Evolutionary conservation across 2,888 invertebrate species (phyloP), one percentile per base, ranked within the genome.

Genomic region (Tenthredo notha): DNA sequence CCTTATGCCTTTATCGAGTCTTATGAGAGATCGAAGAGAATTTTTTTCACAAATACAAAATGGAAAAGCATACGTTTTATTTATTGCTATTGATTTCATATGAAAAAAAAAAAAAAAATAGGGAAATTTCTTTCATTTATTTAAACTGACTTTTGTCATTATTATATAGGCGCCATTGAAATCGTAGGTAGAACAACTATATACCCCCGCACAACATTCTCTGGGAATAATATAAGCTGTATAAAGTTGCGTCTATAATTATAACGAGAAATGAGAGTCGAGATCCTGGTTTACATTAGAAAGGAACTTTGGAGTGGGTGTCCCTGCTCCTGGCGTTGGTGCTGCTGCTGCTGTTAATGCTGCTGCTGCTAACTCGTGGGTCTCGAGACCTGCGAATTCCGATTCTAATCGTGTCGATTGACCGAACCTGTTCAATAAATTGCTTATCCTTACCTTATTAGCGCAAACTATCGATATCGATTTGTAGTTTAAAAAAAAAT

Each of bases 231-330:
- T 74, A 74, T 43, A 74, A 74, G 43, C 43, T 21, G 37, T 21
- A 74, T 21, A 74, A 43, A 40, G 21, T 74, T 29, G 74, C 74
- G 43, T 74, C 74, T 74, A 43, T 74, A 74, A 74, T 29, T 47
- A 77, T 43, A 74, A 58, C 54, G 43, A 74, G 72, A 58, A 47
- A 75, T 75, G 74, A 61, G 58, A 58, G 47, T 78, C 78, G 65
- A 84, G 84, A 84, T 84, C 84, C 84, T 84, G 84, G 75, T 84
- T 78, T 78, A 77, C 84, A 77, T 84, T 84, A 84, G 84, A 84
- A 84, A 84, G 84, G 84, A 84, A 78, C 84, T 77, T 50, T 67
- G 65, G 78, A 84, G 84, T 84, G 84, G 84, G 84, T 84, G 84
- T 84, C 84, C 78, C 84, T 84, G 84, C 84, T 47, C 61, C 61